Base-by-base conservation (phyloP, 2,888 invertebrate species). In the Cryptocephalus moraei region DNA sequence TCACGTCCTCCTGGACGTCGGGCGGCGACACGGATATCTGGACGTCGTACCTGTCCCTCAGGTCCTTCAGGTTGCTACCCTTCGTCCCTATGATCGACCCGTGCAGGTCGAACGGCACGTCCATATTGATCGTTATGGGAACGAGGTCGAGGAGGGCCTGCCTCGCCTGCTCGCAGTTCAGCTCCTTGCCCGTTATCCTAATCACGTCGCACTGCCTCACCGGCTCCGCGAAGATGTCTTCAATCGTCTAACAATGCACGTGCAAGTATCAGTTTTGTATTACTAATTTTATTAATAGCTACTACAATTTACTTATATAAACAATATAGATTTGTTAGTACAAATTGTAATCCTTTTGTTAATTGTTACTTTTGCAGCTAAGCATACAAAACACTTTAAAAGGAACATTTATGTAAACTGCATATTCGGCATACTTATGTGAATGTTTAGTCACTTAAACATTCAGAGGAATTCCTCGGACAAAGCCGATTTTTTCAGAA, bases 41-140 rank as follows among this genome's bases (percentile, higher is more conserved):
- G 93, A 91, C 56, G 93, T 78, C 52, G 84, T 81, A 56, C 84
- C 79, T 82, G 57, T 88, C 86, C 91, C 94, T 94, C 62, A 91
- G 75, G 60, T 82, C 81, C 39, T 88, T 80, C 8, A 96, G 87
- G 65, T 91, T 91, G 56, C 84, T 81, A 45, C 93, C 92, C 65
- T 88, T 91, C 62, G 88, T 87, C 1, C 97, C 97, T 65, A 96
- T 95, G 56, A 99, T 89, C 48, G 87, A 83, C 53, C 94, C 82
- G 72, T 97, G 97, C 65, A 92, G 80, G 65, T 95, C 93, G 70
- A 86, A 89, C 22, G 95, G 91, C 51, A 97, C 91, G 57, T 81
- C 81, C 45, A 96, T 81, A 65, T 85, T 85, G 59, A 85, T 81
- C 12, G 84, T 84, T 45, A 90, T 78, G 47, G 91, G 90, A 57